phyloP scores from a whole-genome alignment of 2,888 invertebrate genomes.

The Parnassius orleans region DNA sequence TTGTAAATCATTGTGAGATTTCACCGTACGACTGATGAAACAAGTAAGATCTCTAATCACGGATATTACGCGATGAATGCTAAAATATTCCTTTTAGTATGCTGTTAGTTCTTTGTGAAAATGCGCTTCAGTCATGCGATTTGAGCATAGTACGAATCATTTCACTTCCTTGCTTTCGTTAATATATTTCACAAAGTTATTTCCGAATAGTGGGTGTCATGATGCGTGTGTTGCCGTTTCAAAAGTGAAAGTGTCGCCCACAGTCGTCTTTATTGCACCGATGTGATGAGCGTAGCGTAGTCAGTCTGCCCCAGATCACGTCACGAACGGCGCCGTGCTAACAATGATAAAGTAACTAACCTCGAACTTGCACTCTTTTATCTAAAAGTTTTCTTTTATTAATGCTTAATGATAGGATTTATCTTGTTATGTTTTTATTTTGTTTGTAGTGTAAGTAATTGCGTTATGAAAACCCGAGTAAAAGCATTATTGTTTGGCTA shows the following conservation, averaged over 20 bases:
- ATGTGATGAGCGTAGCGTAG: constrained; percentile 12
- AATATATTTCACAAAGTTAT: constrained; percentile 25
- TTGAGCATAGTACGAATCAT: constrained; percentile 31
- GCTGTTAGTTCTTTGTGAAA: constrained; percentile 44
- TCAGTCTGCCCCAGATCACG: constrained; percentile 8
- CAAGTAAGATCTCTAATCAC: constrained; percentile 67
- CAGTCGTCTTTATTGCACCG: constrained; percentile 30
- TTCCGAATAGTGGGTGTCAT: constrained; percentile 5
- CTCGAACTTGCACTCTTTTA: constrained; percentile 42
- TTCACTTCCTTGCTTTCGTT: constrained; percentile 32
- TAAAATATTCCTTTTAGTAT: constrained; percentile 54
- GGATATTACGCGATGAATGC: constrained; percentile 56
- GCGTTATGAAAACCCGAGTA: too few relatives aligned
- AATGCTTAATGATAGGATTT: too few relatives aligned
- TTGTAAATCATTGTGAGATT: constrained; percentile 58
- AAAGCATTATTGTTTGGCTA: too few relatives aligned
- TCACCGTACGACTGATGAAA: constrained; percentile 49
- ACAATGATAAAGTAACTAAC: constrained; percentile 44
- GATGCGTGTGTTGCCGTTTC: constrained; percentile 5
- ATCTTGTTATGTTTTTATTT: too few relatives aligned
- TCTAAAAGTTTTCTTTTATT: too few relatives aligned
- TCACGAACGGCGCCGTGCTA: constrained; percentile 31
- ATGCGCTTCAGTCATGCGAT: constrained; percentile 57
- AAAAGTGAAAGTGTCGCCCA: constrained; percentile 39
- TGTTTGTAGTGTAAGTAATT: too few relatives aligned